A percentile compares a stretch with the other conserved stretches of the same genome.
Conservation (phyloP, 2,888 invertebrate species). For the Phragmatobia fuliginosa region DNA sequence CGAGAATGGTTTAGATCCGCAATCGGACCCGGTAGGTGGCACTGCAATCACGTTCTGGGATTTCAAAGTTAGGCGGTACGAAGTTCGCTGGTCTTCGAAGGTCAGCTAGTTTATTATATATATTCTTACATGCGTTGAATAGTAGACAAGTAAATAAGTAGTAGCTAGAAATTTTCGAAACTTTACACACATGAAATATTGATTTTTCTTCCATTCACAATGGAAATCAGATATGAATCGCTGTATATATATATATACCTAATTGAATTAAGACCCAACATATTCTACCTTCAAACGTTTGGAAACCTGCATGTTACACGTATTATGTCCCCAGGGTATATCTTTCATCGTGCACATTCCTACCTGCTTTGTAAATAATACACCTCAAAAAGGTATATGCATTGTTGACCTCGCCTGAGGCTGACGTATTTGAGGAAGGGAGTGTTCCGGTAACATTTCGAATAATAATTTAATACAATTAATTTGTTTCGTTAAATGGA, state of each 20-base stretch:
- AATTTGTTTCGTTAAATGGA: not conserved
- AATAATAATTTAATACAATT: slow-evolving; percentile 15
- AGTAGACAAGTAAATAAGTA: no score
- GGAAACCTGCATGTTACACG: slow-evolving; percentile 7
- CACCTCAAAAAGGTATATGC: slow-evolving; percentile 6
- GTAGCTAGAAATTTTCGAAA: no score
- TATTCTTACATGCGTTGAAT: no score
- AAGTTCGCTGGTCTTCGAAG: no score
- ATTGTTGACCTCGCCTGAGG: slow-evolving; percentile 18
- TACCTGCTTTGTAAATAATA: slow-evolving; percentile 13
- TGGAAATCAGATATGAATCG: slow-evolving; percentile 4
- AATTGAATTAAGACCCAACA: slow-evolving; percentile 6
- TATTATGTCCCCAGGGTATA: slow-evolving; percentile 17
- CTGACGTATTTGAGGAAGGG: slow-evolving; percentile 8
- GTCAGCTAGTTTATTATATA: no score
- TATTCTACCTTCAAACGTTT: not conserved
- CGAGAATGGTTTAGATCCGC: no score
- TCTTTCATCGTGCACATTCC: slow-evolving; percentile 12
- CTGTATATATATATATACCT: not conserved
- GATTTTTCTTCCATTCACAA: not conserved
- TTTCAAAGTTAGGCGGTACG: no score
- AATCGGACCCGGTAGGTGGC: no score
- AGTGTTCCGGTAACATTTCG: slow-evolving; percentile 8
- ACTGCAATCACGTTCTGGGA: no score
- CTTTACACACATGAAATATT: no score